phyloP scores from a whole-genome alignment of 2,888 invertebrate genomes.

The Drosophila macrothrix region DNA sequence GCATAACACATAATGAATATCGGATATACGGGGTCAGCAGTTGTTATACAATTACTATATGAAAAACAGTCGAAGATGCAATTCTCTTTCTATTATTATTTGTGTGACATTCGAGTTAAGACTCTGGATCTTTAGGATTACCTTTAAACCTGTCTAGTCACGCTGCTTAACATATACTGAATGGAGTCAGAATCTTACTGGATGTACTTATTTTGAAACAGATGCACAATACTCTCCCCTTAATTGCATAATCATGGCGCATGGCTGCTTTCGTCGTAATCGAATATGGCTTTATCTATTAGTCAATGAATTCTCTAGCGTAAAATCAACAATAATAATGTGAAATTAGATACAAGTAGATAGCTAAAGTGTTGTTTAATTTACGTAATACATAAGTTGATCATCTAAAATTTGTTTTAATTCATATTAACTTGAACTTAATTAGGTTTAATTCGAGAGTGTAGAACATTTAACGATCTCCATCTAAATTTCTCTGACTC shows the following conservation, averaged over 20 bases:
- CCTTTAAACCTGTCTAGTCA: neutral
- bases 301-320: conserved; percentile 2
- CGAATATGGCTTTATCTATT: conserved; percentile 2
- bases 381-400: neutral
- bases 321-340: conserved; percentile 1
- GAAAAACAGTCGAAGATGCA: neutral
- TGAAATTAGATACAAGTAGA: neutral
- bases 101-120: neutral
- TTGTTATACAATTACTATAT: conserved; percentile 33
- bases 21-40: neutral
- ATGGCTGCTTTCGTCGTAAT: neutral
- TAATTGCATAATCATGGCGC: neutral
- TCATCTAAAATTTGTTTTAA: neutral
- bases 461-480: neutral
- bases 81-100: conserved; percentile 2
- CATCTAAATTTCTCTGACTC: conserved; percentile 23
- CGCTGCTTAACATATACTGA: neutral
- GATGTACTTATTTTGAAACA: neutral
- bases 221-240: neutral
- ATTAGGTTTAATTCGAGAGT: neutral
- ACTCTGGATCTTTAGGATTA: neutral
- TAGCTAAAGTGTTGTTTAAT: neutral
- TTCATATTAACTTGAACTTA: neutral
- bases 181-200: neutral
- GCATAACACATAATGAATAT: conserved; percentile 34